Evolutionary conservation across 2,888 invertebrate species (phyloP).

Genomic region (Lepidonotus clava): DNA sequence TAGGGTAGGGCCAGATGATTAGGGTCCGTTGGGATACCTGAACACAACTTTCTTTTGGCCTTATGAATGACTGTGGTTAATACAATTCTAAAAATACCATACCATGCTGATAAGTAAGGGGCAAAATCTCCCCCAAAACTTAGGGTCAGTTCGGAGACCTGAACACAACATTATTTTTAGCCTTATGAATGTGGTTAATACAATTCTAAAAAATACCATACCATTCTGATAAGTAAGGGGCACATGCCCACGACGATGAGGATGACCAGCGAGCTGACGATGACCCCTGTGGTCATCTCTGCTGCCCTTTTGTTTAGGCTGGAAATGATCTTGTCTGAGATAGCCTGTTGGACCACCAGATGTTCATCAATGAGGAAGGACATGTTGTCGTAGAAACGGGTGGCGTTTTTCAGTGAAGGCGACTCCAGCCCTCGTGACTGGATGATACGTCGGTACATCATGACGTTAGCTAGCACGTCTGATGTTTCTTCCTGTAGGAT

Average conservation of each 20-base stretch:
- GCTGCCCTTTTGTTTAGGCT: conserved; percentile 87
- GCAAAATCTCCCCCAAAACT: neutral
- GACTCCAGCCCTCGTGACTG: conserved; percentile 79
- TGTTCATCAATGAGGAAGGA: conserved; percentile 87
- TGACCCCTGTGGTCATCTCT: conserved; percentile 86
- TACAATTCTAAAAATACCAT: neutral
- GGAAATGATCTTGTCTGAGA: conserved; percentile 87
- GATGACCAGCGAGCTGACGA: conserved; percentile 22
- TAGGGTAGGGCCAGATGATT: neutral
- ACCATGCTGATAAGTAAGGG: neutral
- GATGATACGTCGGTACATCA: conserved; percentile 86
- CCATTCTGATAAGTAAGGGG: conserved; percentile 68
- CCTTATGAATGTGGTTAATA: too few species aligned
- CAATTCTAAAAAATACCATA: too few species aligned
- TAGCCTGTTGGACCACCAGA: conserved; percentile 72
- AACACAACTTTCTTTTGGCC: neutral
- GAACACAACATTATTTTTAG: too few species aligned
- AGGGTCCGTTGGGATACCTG: neutral
- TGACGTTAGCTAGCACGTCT: conserved; percentile 83
- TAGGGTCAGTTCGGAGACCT: too few species aligned
- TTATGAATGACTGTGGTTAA: neutral
- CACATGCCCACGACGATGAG: conserved; percentile 63
- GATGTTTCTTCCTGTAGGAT: conserved; percentile 71
- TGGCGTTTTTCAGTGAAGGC: conserved; percentile 87
- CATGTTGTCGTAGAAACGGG: conserved; percentile 91